phyloP scores from a whole-genome alignment of 2,113 vertebrate species.

The Maylandia zebra region DNA sequence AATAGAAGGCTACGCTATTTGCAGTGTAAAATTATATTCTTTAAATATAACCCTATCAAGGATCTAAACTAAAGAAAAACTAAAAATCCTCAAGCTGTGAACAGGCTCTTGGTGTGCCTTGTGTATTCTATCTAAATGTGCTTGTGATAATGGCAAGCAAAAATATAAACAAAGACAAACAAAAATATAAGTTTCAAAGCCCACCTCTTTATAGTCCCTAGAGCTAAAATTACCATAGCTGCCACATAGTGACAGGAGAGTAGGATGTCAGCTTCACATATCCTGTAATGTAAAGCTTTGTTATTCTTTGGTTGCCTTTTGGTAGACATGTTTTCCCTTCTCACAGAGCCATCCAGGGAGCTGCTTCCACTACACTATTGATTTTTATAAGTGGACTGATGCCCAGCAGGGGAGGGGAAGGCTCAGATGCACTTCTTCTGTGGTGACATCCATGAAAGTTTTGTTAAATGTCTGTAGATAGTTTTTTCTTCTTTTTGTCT shows the following conservation, averaged over 20 bases:
- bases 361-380: neutral
- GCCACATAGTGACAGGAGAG: neutral
- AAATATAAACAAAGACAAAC: neutral
- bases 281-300: neutral
- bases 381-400: slow-evolving; percentile 6
- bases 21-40: neutral
- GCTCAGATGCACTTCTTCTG: neutral
- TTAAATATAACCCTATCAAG: neutral
- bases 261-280: neutral
- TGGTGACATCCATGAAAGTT: neutral
- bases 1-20: neutral
- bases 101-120: neutral
- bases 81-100: neutral
- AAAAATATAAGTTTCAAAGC: neutral
- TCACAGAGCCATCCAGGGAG: neutral
- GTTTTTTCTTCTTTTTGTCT: neutral
- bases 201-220: neutral
- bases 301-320: neutral
- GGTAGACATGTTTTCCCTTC: neutral
- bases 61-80: neutral
- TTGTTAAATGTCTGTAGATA: neutral
- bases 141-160: neutral
- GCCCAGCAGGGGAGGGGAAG: neutral
- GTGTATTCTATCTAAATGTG: neutral
- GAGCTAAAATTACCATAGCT: neutral